Evolutionary conservation across 2,888 invertebrate species (phyloP), one percentile per base, ranked within the genome.

Genomic region (Pelosia muscerda): DNA sequence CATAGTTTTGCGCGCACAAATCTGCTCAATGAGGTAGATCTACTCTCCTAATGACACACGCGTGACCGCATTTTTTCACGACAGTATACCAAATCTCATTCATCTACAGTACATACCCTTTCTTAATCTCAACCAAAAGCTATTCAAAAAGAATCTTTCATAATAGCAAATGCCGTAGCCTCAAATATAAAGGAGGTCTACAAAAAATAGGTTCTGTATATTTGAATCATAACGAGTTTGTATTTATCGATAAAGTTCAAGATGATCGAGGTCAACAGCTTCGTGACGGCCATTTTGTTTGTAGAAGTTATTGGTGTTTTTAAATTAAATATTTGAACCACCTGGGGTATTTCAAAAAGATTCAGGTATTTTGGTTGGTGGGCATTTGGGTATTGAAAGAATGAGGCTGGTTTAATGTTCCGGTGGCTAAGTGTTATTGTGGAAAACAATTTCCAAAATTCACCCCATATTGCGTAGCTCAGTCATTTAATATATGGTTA

Each of bases 191-290:
- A 57, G 25, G 28, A 57, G 28, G 56, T 57, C 28, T 28, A 57
- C 56, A 26, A 28, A 28, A n/a, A 49, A 49, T 49, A n/a, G 49
- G 15, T 15, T 15, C 25, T 25, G 25, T 25, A 15, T 55, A 55
- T 25, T 19, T 57, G 57, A 28, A 28, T 57, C 28, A 57, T 28
- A 57, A 28, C n/a, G 57, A 31, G 57, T 57, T 28, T 10, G 56
- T 28, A 28, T 19, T 57, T 26, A 28, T 57, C 56, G 26, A 26
- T 26, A 9, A 57, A 57, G 28, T 31, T 57, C 28, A 57, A 19
- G 1, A 28, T 9, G 57, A 9, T 9, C 28, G 28, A 57, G 57
- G 57, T 55, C 55, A 26, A 13, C 15, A 19, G 55, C 25, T 55
- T 19, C 49, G 5, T 25, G 55, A 55, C 55, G 11, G 19, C 15